A percentile compares a stretch with the other conserved stretches of the same genome.
Conservation (phyloP, 2,888 invertebrate species). For the Brachyopa scutellaris region DNA sequence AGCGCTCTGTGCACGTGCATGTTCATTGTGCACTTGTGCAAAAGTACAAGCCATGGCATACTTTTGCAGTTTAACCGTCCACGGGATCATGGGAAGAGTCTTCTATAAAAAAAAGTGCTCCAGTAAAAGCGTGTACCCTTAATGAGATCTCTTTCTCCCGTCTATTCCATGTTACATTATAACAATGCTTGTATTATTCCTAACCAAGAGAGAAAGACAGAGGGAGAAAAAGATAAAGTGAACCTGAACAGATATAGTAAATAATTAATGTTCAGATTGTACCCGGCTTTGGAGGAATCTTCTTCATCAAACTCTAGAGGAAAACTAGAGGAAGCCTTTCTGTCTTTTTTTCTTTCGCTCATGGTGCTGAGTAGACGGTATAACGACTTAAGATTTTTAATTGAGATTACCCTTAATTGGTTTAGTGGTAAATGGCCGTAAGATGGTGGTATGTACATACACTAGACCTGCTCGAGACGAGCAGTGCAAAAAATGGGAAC, state of each 20-base stretch:
- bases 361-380: slow-evolving; percentile 26
- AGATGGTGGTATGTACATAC: slow-evolving; percentile 54
- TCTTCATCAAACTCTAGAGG: slow-evolving; percentile 56
- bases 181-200: slow-evolving; percentile 46
- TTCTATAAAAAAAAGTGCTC: slow-evolving; percentile 35
- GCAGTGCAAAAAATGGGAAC: slow-evolving; percentile 71
- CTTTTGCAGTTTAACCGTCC: slow-evolving; percentile 38
- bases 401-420: slow-evolving; percentile 72
- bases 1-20: slow-evolving; percentile 9
- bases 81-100: slow-evolving; percentile 61
- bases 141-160: slow-evolving; percentile 59
- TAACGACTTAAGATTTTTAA: slow-evolving; percentile 71
- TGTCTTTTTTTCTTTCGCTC: slow-evolving; percentile 5
- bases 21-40: slow-evolving; percentile 44
- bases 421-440: slow-evolving; percentile 65
- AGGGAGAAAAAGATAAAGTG: neutral
- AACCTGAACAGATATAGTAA: slow-evolving; percentile 54
- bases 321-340: slow-evolving; percentile 22
- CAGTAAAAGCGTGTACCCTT: slow-evolving; percentile 49
- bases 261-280: slow-evolving; percentile 67
- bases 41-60: slow-evolving; percentile 47
- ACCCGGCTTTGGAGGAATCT: slow-evolving; percentile 48
- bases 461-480: slow-evolving; percentile 7
- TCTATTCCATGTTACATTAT: slow-evolving; percentile 6
- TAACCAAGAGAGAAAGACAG: neutral